These are phyloP conservation scores for Bugulina stolonifera DNA, from an alignment of 2,888 invertebrate species.

Conservation along the genomic window DNA sequence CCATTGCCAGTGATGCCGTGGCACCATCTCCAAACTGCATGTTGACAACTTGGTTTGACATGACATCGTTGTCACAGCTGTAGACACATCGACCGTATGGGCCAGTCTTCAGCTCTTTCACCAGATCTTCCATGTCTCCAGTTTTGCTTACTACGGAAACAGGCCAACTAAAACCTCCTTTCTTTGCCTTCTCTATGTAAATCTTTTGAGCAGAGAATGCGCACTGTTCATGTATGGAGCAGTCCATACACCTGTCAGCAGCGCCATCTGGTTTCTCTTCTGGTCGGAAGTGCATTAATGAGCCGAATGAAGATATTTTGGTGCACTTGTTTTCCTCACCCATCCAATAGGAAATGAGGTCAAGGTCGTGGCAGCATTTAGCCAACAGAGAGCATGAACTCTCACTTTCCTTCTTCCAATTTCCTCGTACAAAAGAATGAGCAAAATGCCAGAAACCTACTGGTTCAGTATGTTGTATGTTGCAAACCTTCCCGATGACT, in stretches of 20 bases:
- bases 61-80: slow-evolving; percentile 54
- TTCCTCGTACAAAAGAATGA: slow-evolving; percentile 54
- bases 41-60: slow-evolving; percentile 54
- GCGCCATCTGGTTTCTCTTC: slow-evolving; percentile 52
- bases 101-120: slow-evolving; percentile 42
- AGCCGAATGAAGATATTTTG: slow-evolving; percentile 48
- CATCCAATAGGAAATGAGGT: slow-evolving; percentile 53
- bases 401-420: slow-evolving; percentile 50
- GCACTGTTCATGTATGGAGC: slow-evolving; percentile 50
- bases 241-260: slow-evolving; percentile 50
- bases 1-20: slow-evolving; percentile 52
- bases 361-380: slow-evolving; percentile 56
- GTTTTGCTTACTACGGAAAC: slow-evolving; percentile 37
- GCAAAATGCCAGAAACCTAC: slow-evolving; percentile 55
- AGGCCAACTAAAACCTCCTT: slow-evolving; percentile 44
- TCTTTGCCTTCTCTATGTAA: slow-evolving; percentile 41
- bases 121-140: slow-evolving; percentile 44
- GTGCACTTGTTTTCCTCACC: slow-evolving; percentile 38
- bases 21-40: slow-evolving; percentile 53
- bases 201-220: slow-evolving; percentile 54
- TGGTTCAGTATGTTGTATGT: slow-evolving; percentile 54
- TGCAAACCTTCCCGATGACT: slow-evolving; percentile 53
- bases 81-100: slow-evolving; percentile 55
- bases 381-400: slow-evolving; percentile 52
- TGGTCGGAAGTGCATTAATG: slow-evolving; percentile 47